Evolutionary conservation across 92 coral and sea anemone genomes (phyloP).

Genomic region (Palythoa grandiflora): DNA sequence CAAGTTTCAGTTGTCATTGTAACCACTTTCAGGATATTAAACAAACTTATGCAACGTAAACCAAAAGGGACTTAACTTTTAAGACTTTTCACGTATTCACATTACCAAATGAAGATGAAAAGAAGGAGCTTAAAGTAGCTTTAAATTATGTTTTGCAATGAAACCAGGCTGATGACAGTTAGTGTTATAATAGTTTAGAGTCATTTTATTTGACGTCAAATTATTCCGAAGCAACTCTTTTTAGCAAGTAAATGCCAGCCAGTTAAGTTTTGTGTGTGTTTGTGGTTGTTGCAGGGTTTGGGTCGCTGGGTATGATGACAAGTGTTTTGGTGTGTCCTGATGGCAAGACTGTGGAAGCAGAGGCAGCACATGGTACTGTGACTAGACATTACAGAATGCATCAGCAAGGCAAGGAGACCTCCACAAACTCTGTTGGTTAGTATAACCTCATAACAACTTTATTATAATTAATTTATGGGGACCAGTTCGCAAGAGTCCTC

Average conservation of each 20-base stretch:
- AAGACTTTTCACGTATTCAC: too few species aligned
- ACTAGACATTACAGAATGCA: constrained; percentile 97
- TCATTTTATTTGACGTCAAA: too few species aligned
- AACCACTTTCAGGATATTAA: too few species aligned
- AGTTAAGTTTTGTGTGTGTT: background rate
- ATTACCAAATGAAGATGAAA: too few species aligned
- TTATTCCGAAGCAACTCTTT: background rate
- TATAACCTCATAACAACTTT: background rate
- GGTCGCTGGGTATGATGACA: constrained; percentile 99
- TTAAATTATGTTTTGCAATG: too few species aligned
- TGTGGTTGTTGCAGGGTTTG: constrained; percentile 73
- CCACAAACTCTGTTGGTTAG: constrained; percentile 99
- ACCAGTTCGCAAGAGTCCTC: background rate
- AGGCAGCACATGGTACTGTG: constrained; percentile 99
- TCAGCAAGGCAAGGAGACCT: constrained; percentile 95
- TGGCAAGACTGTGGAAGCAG: constrained; percentile 96
- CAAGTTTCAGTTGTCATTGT: too few species aligned
- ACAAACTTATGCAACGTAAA: too few species aligned
- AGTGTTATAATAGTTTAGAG: too few species aligned
- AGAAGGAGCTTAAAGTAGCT: too few species aligned
- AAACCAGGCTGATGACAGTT: too few species aligned
- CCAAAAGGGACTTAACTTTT: too few species aligned
- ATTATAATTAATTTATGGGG: background rate
- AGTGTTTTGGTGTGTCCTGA: constrained; percentile 99
- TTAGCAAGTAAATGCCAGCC: background rate